Evolutionary conservation across 2,888 invertebrate genomes (phyloP).

Genomic region (Oithona nana): DNA sequence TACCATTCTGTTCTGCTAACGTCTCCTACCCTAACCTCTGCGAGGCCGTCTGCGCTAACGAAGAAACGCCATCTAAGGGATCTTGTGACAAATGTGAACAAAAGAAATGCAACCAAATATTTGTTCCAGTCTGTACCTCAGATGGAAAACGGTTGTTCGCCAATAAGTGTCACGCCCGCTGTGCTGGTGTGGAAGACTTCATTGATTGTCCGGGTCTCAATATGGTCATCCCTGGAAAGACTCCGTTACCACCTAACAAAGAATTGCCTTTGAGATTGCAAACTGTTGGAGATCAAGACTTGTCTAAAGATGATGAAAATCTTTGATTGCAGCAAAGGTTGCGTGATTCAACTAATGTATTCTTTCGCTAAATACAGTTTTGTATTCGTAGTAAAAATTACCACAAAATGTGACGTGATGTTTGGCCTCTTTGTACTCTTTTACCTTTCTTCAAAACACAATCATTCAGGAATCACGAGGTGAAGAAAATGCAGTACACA

Average conservation of each 20-base stretch:
- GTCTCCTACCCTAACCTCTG: not conserved
- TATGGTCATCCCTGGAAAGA: not conserved
- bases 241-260: constrained; percentile 1
- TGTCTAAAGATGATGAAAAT: too few relatives aligned
- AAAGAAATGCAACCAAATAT: not conserved
- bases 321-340: too few relatives aligned
- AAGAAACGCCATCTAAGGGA: not conserved
- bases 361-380: too few relatives aligned
- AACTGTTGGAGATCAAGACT: not conserved
- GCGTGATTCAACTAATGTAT: too few relatives aligned
- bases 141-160: not conserved
- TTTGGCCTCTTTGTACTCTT: too few relatives aligned
- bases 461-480: too few relatives aligned
- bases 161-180: not conserved
- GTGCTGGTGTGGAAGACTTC: not conserved
- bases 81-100: constrained; percentile 3
- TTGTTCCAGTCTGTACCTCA: not conserved
- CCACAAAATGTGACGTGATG: too few relatives aligned
- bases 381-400: too few relatives aligned
- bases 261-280: not conserved
- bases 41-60: not conserved
- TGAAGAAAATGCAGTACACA: too few relatives aligned
- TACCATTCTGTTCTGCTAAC: not conserved
- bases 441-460: too few relatives aligned
- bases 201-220: not conserved